Base-by-base conservation (phyloP, 2,888 invertebrate genomes). In the Drymonia ruficornis region DNA sequence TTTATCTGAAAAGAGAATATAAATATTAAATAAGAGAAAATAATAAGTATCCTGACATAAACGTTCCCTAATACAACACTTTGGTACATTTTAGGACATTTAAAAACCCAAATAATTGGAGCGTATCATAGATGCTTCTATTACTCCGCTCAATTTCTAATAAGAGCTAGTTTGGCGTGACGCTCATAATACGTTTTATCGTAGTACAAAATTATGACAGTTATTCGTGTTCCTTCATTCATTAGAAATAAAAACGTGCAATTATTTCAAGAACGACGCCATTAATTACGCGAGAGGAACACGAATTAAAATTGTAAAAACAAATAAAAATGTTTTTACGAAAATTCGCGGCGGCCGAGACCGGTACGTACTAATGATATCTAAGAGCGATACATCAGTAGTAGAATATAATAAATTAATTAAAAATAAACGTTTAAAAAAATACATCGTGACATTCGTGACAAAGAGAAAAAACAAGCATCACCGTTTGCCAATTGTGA, bases 171-270 rank as follows among this genome's bases (percentile, higher is more conserved):
- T 63, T 68, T 65, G 65, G 55, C 62, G 67, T 69, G 67, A 67
- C 61, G 56, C 56, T 59, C 55, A 65, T 59, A 54, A 63, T 59
- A 63, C 51, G 60, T 65, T 65, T 60, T 65, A 56, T 59, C 62
- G 43, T 48, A 59, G 60, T 36, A 57, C 3, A 55, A 58, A 58
- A 63, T 65, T 63, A 71, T 61, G 61, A 71, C 68, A 59, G 54
- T 60, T 67, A 69, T 65, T 71, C 57, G 56, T 63, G 71, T 68
- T 61, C 50, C 61, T 61, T 59, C 61, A 55, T 29, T 68, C 61
- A 71, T 65, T 71, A 65, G 56, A 61, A 59, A 63, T 68, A 63
- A 68, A 65, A 71, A 63, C 59, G 59, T 63, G 61, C 59, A 66
- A 71, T 71, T 70, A 70, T 65, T 68, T 61, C 47, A 57, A 57